Conservation (phyloP, 2,113 vertebrate species). For the Daboia siamensis region DNA sequence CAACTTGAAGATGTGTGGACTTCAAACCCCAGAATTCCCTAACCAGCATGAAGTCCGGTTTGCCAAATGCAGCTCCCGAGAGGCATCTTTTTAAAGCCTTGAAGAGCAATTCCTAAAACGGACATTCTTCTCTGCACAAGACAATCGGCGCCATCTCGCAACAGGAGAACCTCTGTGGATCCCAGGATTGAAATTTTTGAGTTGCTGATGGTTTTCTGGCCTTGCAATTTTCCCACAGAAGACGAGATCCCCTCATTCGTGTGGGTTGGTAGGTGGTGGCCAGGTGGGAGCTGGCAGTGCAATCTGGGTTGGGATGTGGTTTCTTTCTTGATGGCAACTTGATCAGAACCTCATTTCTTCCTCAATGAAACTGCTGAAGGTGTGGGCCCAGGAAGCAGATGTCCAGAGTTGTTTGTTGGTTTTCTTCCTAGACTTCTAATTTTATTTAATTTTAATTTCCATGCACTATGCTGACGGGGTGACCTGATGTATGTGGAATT, state of each 20-base stretch:
- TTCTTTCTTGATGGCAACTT: neutral
- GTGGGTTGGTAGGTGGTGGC: neutral
- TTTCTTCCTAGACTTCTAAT: neutral
- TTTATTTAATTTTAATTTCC: neutral
- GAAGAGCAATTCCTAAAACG: too few species aligned
- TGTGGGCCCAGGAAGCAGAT: neutral
- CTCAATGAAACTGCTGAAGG: neutral
- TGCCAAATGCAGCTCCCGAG: too few species aligned
- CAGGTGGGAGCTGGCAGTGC: neutral
- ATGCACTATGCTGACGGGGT: neutral
- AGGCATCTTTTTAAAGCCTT: too few species aligned
- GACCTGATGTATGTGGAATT: neutral
- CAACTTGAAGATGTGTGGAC: too few species aligned
- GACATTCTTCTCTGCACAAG: too few species aligned
- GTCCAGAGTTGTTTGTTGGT: neutral
- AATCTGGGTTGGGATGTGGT: neutral
- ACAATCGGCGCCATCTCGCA: too few species aligned
- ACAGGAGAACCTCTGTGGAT: too few species aligned
- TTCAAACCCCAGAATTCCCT: too few species aligned
- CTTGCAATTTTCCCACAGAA: neutral
- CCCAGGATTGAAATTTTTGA: too few species aligned
- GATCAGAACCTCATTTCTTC: neutral
- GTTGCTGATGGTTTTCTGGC: neutral
- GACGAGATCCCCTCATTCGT: too few species aligned
- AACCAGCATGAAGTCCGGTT: too few species aligned